Conservation (phyloP, 2,113 vertebrate genomes). For the Xiphias gladius region DNA sequence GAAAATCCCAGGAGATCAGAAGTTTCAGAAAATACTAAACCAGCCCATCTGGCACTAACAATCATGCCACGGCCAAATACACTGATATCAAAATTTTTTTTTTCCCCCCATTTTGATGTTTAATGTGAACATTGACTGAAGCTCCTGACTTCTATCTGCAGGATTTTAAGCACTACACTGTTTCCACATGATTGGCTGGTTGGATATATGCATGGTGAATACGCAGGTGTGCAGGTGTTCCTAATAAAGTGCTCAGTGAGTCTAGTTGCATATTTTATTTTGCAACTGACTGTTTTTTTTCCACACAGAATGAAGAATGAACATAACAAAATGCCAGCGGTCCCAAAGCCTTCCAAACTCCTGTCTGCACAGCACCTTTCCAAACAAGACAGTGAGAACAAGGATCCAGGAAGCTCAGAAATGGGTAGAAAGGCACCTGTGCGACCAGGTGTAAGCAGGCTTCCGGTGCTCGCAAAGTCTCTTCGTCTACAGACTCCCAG, state of each 20-base stretch:
- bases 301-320: constrained; percentile 70
- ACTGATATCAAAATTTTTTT: too few species aligned
- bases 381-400: constrained; percentile 74
- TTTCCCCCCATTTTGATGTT: too few species aligned
- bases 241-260: not conserved
- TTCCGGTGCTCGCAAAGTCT: constrained; percentile 82
- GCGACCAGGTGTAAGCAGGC: constrained; percentile 70
- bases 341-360: constrained; percentile 51
- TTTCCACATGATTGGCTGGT: too few species aligned
- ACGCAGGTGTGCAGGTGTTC: not conserved
- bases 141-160: too few species aligned
- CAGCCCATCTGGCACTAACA: not conserved
- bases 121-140: too few species aligned
- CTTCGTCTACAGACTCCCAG: constrained; percentile 55
- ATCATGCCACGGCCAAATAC: not conserved
- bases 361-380: constrained; percentile 17
- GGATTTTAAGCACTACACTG: too few species aligned
- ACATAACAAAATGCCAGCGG: constrained; percentile 58
- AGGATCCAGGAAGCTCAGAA: constrained; percentile 63
- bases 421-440: constrained; percentile 35
- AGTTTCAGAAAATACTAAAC: not conserved
- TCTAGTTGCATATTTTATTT: not conserved
- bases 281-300: constrained; percentile 8
- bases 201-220: too few species aligned
- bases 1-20: not conserved